A percentile compares a stretch with the other conserved stretches of the same genome.
Evolutionary conservation across 1,140 invertebrate genomes (phyloP).

Genomic region (Berghia stephanieae): DNA sequence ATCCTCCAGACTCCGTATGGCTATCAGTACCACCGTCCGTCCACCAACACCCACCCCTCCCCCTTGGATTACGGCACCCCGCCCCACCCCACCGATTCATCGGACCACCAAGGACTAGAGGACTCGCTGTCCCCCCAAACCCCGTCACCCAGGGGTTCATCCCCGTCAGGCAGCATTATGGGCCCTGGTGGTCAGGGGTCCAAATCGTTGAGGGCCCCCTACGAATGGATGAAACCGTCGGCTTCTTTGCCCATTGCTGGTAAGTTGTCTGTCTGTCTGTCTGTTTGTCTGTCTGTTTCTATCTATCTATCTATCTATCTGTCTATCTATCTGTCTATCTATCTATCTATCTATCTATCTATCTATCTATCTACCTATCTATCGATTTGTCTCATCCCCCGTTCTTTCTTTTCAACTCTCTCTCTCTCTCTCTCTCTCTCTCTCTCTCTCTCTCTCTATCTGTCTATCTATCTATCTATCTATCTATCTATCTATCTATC

Average conservation of each 20-base stretch:
- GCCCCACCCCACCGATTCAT: not conserved
- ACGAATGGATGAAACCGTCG: slow-evolving; percentile 12
- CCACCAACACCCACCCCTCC: not conserved
- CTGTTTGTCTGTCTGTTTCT: slow-evolving; percentile 15
- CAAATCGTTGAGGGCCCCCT: slow-evolving; percentile 9
- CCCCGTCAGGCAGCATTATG: not conserved
- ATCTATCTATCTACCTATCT: slow-evolving; percentile 3
- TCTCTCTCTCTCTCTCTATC: not conserved
- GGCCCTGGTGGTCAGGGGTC: slow-evolving; percentile 24
- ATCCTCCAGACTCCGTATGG: not conserved
- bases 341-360: slow-evolving; percentile 14
- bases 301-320: slow-evolving; percentile 6
- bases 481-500: not conserved
- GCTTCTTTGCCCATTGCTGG: slow-evolving; percentile 3
- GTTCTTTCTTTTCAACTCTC: not conserved
- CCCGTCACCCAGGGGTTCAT: not conserved
- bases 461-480: not conserved
- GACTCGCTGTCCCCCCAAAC: slow-evolving; percentile 10
- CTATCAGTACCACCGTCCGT: not conserved
- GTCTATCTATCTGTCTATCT: too few species aligned
- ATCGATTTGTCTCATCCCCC: too few species aligned
- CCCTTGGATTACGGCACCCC: slow-evolving; percentile 10
- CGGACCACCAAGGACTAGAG: not conserved
- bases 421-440: not conserved
- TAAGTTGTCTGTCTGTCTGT: not conserved